Conservation (phyloP, 2,888 invertebrate species). For the Noctua janthe region DNA sequence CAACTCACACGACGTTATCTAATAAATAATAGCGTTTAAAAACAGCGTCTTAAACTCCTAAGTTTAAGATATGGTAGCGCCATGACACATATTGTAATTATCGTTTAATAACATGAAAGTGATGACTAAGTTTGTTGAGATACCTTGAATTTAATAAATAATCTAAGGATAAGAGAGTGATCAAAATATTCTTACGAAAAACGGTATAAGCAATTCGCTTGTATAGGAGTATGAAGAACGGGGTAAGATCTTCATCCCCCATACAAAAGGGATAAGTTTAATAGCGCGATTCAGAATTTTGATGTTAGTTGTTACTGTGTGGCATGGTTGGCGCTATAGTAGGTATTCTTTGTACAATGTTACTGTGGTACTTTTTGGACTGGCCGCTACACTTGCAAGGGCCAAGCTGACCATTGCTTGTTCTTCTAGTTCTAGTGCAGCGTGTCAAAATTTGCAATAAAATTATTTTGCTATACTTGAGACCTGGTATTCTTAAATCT, state of each 20-base stretch:
- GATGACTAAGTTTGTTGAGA: neutral
- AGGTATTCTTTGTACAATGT: too few species aligned
- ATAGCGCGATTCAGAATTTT: too few species aligned
- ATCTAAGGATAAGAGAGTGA: neutral
- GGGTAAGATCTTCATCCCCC: neutral
- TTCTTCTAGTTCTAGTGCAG: too few species aligned
- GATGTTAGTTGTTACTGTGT: too few species aligned
- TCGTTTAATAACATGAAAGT: neutral
- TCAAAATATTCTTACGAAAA: neutral
- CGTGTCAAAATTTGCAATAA: too few species aligned
- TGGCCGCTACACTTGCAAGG: too few species aligned
- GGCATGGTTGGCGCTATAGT: too few species aligned
- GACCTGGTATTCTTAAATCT: too few species aligned
- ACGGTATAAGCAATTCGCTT: neutral
- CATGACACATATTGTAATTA: conserved; percentile 9
- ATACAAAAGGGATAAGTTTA: neutral
- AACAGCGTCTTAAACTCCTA: neutral
- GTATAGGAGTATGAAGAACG: neutral
- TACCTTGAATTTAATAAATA: neutral
- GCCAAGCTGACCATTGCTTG: too few species aligned
- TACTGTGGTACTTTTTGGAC: too few species aligned
- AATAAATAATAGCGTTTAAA: conserved; percentile 35
- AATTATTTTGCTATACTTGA: too few species aligned
- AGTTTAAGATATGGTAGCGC: conserved; percentile 31
- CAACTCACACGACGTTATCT: conserved; percentile 36